Evolutionary conservation across 1,140 invertebrate genomes (phyloP), one percentile per base, ranked within the genome.

Genomic region (Nylanderia fulva): DNA sequence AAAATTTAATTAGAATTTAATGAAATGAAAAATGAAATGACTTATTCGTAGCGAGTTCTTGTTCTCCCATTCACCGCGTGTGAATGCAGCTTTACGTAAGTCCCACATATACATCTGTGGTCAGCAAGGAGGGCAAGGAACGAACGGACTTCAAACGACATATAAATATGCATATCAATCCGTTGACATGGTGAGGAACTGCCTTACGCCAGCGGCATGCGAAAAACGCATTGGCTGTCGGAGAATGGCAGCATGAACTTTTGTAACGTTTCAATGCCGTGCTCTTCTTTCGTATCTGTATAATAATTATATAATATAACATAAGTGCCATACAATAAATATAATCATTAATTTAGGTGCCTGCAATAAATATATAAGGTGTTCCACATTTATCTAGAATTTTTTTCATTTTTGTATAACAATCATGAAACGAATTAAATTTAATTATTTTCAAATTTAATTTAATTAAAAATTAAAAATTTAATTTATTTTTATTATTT

Each of bases 211-310:
- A 27, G 13, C 15, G 18, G 82, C 74, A 88, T 87, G 52, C 45
- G n/a, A 71, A 45, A 85, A 85, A 36, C n/a, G 45, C 54, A 63
- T 29, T 33, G 29, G 3, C 1, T 33, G 29, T 33, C 13, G 29
- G 60, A 48, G 45, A 82, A 87, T 85, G 74, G 75, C 86, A 85
- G 85, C 21, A 74, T 85, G 68, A 60, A 84, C 69, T 76, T 86
- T 75, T 79, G 52, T 21, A 24, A 21, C 45, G 8, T 36, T 52
- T 54, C 69, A 86, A 86, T 69, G 85, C 42, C 56, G 0, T 7
- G 24, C 15, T 48, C 15, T 15, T 27, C 33, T 54, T 58, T 72
- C 6, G 27, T 36, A 39, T 6, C 13, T n/a, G n/a, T n/a, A n/a
- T n/a, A n/a, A n/a, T n/a, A n/a, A n/a, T n/a, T n/a, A n/a, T n/a